phyloP scores from a whole-genome alignment of 2,113 vertebrate species.

The Anseranas semipalmata region DNA sequence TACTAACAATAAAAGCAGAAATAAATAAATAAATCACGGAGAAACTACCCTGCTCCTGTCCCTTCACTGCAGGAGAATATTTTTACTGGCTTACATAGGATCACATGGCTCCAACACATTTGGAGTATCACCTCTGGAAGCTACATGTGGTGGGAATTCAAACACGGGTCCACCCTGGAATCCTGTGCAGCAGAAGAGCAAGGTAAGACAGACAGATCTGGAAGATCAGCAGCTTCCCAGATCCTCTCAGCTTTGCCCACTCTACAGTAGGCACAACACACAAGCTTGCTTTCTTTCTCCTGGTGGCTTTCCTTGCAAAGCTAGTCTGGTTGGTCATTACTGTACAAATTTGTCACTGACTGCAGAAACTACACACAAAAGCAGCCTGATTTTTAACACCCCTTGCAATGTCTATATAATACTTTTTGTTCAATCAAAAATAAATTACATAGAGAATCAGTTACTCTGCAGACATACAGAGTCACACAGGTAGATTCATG shows the following conservation, averaged over 20 bases:
- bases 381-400: not conserved
- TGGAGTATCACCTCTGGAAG: not conserved
- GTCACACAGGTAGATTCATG: not conserved
- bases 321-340: not conserved
- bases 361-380: not conserved
- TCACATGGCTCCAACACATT: not conserved
- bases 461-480: not conserved
- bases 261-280: not conserved
- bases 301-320: not conserved
- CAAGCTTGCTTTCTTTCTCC: not conserved
- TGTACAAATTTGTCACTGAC: not conserved
- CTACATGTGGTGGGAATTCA: not conserved
- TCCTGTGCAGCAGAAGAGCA: not conserved
- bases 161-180: not conserved
- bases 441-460: slow-evolving; percentile 14
- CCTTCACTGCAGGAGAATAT: not conserved
- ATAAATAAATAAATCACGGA: not conserved
- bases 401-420: not conserved
- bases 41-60: not conserved
- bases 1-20: not conserved
- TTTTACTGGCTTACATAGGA: not conserved
- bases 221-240: not conserved
- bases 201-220: not conserved
- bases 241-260: not conserved
- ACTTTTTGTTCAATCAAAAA: not conserved